Percentiles rank a stretch among this genome's conserved stretches.
phyloP scores from a whole-genome alignment of 2,113 vertebrate species.

The Orthonyx spaldingii region DNA sequence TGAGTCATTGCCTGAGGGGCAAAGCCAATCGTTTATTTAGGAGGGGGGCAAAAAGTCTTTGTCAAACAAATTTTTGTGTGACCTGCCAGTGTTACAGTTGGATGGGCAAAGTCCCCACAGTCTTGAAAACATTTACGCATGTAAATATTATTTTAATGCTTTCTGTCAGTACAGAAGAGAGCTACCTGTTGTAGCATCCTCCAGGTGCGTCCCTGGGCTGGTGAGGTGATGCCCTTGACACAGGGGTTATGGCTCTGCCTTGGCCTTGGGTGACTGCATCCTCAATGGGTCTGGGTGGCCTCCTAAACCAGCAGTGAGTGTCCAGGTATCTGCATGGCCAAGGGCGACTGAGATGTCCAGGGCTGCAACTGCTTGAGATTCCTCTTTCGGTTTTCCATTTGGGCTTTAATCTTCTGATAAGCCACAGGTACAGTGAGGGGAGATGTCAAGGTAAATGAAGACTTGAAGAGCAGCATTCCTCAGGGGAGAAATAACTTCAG shows the following conservation, averaged over 20 bases:
- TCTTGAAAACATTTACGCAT: not conserved
- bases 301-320: not conserved
- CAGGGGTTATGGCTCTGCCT: not conserved
- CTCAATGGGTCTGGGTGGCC: not conserved
- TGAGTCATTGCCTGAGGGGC: not conserved
- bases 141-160: not conserved
- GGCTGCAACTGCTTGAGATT: not conserved
- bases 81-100: not conserved
- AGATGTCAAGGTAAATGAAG: not conserved
- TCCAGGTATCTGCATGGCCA: not conserved
- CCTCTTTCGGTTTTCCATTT: not conserved
- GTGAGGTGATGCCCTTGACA: no score
- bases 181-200: not conserved
- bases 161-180: not conserved
- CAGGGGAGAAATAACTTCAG: not conserved
- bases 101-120: not conserved
- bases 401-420: not conserved
- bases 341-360: fast-evolving
- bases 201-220: fast-evolving
- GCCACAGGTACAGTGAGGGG: not conserved
- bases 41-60: not conserved
- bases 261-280: not conserved
- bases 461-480: not conserved
- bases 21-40: not conserved
- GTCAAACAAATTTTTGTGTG: not conserved